Conservation (phyloP, 2,113 vertebrate genomes). For the Grantiella picta region DNA sequence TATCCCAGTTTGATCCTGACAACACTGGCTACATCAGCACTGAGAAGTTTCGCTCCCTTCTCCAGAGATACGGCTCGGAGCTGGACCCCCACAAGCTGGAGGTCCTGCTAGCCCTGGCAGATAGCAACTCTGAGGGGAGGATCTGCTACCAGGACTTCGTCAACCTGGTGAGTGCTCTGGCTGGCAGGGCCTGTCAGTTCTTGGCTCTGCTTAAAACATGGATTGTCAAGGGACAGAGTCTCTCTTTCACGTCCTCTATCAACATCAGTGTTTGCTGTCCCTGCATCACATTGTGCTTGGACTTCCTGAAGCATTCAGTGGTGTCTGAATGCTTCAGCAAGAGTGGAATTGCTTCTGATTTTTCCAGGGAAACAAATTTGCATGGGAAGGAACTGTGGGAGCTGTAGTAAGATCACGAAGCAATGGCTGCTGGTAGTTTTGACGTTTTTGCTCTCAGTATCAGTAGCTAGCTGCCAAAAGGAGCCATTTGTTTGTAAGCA, state of each 20-base stretch:
- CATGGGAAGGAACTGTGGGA: background rate
- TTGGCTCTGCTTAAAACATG: background rate
- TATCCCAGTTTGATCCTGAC: constrained; percentile 87
- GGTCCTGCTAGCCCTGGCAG: constrained; percentile 90
- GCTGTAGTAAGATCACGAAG: background rate
- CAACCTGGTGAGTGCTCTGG: constrained; percentile 86
- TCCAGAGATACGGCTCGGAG: constrained; percentile 87
- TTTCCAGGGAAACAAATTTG: background rate
- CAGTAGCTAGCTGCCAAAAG: background rate
- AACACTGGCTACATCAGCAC: constrained; percentile 94
- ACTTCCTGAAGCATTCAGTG: background rate
- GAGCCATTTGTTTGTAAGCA: background rate
- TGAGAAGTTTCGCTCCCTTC: constrained; percentile 88
- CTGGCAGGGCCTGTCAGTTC: background rate
- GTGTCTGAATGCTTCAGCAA: background rate
- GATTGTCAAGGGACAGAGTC: background rate
- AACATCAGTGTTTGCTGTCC: background rate
- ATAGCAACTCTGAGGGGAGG: constrained; percentile 89
- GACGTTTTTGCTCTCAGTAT: background rate
- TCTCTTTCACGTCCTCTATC: background rate
- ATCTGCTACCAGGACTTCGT: constrained; percentile 97
- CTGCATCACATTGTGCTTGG: background rate
- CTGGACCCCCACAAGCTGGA: constrained; percentile 95
- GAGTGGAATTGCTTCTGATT: background rate
- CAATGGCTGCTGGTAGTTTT: background rate